A percentile compares a stretch with the other conserved stretches of the same genome.
Evolutionary conservation across 2,888 invertebrate genomes (phyloP).

Genomic region (Ochlodes sylvanus): DNA sequence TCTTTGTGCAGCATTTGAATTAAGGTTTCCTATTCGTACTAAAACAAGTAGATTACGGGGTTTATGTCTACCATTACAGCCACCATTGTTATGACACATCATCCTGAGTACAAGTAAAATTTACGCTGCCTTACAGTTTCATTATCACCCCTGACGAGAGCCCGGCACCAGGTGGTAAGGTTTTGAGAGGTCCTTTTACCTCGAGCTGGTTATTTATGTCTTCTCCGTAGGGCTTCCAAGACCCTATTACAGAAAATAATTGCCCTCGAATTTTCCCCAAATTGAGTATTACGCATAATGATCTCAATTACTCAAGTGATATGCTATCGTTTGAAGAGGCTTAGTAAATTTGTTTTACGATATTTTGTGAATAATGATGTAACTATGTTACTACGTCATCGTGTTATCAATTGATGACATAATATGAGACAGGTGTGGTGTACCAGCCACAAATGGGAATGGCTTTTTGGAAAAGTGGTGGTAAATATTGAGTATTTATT

Average conservation of each 20-base stretch:
- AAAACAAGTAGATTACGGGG: not conserved
- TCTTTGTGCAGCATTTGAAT: no score
- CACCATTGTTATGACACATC: not conserved
- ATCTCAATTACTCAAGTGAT: slow-evolving; percentile 30
- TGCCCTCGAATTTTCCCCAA: slow-evolving; percentile 34
- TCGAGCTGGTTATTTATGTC: slow-evolving; percentile 29
- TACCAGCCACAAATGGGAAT: no score
- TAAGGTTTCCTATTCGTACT: not conserved
- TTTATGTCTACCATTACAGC: not conserved
- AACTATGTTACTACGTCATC: not conserved
- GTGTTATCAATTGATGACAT: no score
- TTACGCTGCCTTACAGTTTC: not conserved
- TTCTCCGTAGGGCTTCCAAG: slow-evolving; percentile 19
- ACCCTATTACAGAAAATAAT: slow-evolving; percentile 37
- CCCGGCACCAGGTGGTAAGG: slow-evolving; percentile 6
- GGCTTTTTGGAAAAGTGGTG: no score
- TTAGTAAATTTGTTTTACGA: not conserved
- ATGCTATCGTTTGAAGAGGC: not conserved
- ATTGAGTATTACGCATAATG: slow-evolving; percentile 36
- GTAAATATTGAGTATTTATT: no score
- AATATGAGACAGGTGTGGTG: no score
- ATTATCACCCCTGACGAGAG: not conserved
- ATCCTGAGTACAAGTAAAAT: not conserved
- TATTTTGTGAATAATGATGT: not conserved
- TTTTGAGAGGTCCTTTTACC: slow-evolving; percentile 2